Evolutionary conservation across 2,888 invertebrate genomes (phyloP), one percentile per base, ranked within the genome.

Genomic region (Pediacus dermestoides): DNA sequence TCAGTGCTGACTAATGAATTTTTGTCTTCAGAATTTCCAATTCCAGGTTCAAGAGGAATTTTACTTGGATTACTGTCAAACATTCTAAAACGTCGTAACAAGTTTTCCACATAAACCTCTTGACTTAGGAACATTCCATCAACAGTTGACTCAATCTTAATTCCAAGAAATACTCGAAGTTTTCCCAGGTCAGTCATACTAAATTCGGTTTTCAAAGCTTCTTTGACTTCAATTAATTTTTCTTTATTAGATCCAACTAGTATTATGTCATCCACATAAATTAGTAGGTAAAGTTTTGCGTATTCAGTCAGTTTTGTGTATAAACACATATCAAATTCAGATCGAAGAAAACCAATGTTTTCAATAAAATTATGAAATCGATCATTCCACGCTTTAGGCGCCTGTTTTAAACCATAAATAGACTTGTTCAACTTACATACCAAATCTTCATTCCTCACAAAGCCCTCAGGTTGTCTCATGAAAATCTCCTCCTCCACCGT

Each of bases 301-400:
- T 16, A n/a, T 4, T 14, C 25, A 11, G 11, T 27, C n/a, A n/a
- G n/a, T 21, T 32, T 28, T 10, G 26, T 34, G 22, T 38, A 48
- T 10, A 48, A 28, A 42, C 47, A 44, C 10, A 40, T 40, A 35
- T 55, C 53, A 10, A 36, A 37, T 16, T 39, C 21, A 2, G 39
- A 42, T 31, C 46, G 41, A 16, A 10, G 25, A 23, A 48, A 42
- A 2, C 40, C 44, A 11, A 50, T 34, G 16, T 49, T 23, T 28
- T 32, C 37, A 10, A 55, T 35, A 26, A 41, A 44, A 12, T 39
- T 36, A 16, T 53, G 39, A 4, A 58, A 34, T 16, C 47, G 18
- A 30, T 22, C 6, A 25, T 30, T 39, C 39, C 44, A 44, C n/a
- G 21, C 7, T 25, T 30, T 32, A 3, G 37, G 39, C 11, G 39